These are phyloP conservation scores for Haemorhous mexicanus DNA, from an alignment of 2,113 vertebrate species.

Conservation along the genomic window DNA sequence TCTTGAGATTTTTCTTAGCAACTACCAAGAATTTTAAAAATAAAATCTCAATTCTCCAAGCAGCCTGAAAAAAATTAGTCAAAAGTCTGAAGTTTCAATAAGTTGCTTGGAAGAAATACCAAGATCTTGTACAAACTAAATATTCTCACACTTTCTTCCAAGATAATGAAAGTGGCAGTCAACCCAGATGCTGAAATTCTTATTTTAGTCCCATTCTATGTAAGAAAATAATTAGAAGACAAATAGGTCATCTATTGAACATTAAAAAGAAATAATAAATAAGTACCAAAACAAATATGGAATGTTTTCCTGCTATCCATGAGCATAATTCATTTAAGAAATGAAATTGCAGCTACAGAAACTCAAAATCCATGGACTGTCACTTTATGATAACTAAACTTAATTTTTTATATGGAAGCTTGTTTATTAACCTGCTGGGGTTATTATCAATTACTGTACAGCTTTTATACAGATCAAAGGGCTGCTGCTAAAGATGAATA, in stretches of 20 bases:
- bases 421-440: neutral
- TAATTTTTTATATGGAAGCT: neutral
- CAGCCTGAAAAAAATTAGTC: neutral
- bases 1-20: neutral
- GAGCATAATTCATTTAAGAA: neutral
- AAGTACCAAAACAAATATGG: neutral
- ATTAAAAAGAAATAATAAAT: neutral
- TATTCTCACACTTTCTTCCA: neutral
- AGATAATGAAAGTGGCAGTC: neutral
- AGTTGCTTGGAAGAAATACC: neutral
- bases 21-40: neutral
- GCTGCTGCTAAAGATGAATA: neutral
- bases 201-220: neutral
- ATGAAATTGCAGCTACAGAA: neutral
- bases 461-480: neutral
- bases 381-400: neutral
- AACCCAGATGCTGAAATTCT: neutral
- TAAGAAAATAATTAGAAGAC: neutral
- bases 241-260: neutral
- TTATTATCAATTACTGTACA: neutral
- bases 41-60: neutral
- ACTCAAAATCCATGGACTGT: neutral
- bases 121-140: neutral
- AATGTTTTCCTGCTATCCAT: neutral
- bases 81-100: neutral